Base-by-base conservation (phyloP, 2,113 vertebrate genomes). In the Paralichthys olivaceus region DNA sequence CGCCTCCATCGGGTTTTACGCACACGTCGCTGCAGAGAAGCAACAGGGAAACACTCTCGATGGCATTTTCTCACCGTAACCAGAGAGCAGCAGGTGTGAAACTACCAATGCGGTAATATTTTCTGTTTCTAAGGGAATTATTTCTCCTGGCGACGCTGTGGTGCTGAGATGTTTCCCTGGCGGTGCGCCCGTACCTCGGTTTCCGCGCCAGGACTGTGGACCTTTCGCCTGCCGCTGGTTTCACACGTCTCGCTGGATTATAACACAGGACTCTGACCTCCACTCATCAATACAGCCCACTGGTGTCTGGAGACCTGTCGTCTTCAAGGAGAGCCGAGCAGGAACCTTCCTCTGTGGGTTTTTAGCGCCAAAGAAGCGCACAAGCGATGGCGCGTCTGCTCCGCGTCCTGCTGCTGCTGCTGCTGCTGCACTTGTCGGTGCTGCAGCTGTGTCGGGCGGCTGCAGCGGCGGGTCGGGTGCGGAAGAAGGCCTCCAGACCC, bases 401-500 rank as follows among this genome's bases (percentile, higher is more conserved):
- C 83, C 74, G 69, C 28, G 37, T 81, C 28, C 51, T 93, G 12
- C 76, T 87, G 56, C 64, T 71, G 1, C 54, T 93, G 17, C 66
- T 88, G 61, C 60, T 43, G 59, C 65, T 78, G 49, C 49, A n/a
- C 19, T 8, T n/a, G 49, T 7, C 49, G 19, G 19, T 51, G 49
- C 49, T 20, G 75, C 49, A 87, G 20, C 69, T 77, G n/a, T 81
- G 45, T 37, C 58, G 64, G 22, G 0, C 76, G 8, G 83, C 83
- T 25, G 73, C 59, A 9, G 32, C 20, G 22, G n/a, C 32, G 23
- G 84, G 54, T 20, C 91, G 91, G 75, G 68, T 90, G 4, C 92
- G 92, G 34, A 96, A 96, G 63, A 80, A 90, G 59, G 75, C 67
- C 2, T 75, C 90, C 34, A 92, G 94, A 82, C 58, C 83, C 11